Evolutionary conservation across 2,797 vertebrate genomes (phyloP).

Genomic region (Echeneis naucrates): DNA sequence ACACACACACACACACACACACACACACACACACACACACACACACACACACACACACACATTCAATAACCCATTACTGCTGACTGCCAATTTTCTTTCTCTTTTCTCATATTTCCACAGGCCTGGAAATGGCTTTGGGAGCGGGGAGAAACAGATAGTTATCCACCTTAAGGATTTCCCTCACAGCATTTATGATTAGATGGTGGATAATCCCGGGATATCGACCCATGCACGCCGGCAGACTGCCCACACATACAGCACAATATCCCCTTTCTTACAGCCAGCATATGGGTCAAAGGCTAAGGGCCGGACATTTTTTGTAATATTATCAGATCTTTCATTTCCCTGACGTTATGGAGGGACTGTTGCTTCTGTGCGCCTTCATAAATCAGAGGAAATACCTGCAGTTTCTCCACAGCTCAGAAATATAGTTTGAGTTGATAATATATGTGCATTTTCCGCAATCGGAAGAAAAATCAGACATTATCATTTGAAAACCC

Average conservation of each 20-base stretch:
- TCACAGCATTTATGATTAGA: slow-evolving; percentile 43
- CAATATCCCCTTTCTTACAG: slow-evolving; percentile 44
- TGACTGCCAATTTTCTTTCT: neutral
- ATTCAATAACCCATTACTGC: neutral
- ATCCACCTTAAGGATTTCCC: slow-evolving; percentile 6
- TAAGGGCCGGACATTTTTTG: slow-evolving; percentile 39
- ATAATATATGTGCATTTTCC: neutral
- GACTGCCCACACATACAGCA: slow-evolving; percentile 26
- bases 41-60: too few relatives aligned
- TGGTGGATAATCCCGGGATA: slow-evolving; percentile 42
- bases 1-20: too few relatives aligned
- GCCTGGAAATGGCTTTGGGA: neutral
- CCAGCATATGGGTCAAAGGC: slow-evolving; percentile 42
- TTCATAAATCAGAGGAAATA: slow-evolving; percentile 4
- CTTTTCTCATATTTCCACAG: neutral
- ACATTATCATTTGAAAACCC: neutral
- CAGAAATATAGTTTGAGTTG: neutral
- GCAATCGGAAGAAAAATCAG: neutral
- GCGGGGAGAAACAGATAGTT: slow-evolving; percentile 8
- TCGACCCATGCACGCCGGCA: slow-evolving; percentile 12
- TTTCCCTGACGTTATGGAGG: slow-evolving; percentile 7
- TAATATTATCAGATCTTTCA: slow-evolving; percentile 29
- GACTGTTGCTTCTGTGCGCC: slow-evolving; percentile 4
- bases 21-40: too few relatives aligned
- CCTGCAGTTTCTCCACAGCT: neutral